Evolutionary conservation across 2,888 invertebrate genomes (phyloP).

Genomic region (Helleia helle): DNA sequence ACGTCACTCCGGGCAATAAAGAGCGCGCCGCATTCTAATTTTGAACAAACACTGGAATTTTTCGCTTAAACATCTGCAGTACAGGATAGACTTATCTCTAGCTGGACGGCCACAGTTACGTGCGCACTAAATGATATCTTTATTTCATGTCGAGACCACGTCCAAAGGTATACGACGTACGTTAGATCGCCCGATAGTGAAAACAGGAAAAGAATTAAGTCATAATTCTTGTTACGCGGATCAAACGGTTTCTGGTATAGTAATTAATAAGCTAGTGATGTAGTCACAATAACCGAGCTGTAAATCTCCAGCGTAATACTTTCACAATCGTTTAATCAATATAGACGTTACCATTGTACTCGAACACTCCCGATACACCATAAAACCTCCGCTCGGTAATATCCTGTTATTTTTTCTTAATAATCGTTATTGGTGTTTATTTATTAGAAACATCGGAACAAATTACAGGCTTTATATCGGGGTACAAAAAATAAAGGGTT

Average conservation of each 20-base stretch:
- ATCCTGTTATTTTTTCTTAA: constrained; percentile 72
- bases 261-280: constrained; percentile 62
- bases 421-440: constrained; percentile 74
- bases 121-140: constrained; percentile 49
- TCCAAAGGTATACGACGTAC: constrained; percentile 30
- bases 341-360: constrained; percentile 65
- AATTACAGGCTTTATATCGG: constrained; percentile 71
- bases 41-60: constrained; percentile 60
- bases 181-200: constrained; percentile 39
- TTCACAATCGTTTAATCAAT: constrained; percentile 66
- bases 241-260: constrained; percentile 58
- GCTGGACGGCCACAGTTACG: constrained; percentile 41
- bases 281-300: constrained; percentile 54
- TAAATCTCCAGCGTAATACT: constrained; percentile 69
- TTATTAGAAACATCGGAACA: constrained; percentile 67
- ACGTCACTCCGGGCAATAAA: constrained; percentile 67
- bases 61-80: constrained; percentile 44
- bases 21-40: constrained; percentile 68
- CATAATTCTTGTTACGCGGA: constrained; percentile 37
- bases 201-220: constrained; percentile 42
- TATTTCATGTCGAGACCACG: constrained; percentile 52
- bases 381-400: constrained; percentile 58
- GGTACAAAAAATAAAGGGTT: constrained; percentile 68
- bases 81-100: constrained; percentile 40
- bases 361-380: constrained; percentile 49